Evolutionary conservation across 1,140 invertebrate genomes (phyloP).

Genomic region (Brachionus rotundiformis): DNA sequence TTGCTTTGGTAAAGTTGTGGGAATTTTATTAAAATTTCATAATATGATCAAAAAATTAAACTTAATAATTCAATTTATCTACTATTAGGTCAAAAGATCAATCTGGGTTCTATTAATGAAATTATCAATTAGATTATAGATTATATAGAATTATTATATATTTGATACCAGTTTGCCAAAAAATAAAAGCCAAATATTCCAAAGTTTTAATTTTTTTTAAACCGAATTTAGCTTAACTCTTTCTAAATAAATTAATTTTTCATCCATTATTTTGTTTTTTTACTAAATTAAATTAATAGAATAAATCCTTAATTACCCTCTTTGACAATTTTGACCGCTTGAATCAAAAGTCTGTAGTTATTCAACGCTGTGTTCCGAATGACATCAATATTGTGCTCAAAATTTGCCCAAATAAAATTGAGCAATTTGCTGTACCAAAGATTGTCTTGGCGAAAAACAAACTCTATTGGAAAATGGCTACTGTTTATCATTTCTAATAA

Average conservation of each 20-base stretch:
- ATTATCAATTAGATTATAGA: too few relatives aligned
- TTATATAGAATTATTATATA: too few relatives aligned
- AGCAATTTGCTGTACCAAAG: slow-evolving; percentile 15
- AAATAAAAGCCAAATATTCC: too few relatives aligned
- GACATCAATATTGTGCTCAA: slow-evolving; percentile 27
- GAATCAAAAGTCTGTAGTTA: slow-evolving; percentile 9
- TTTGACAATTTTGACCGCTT: background rate
- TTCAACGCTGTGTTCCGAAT: slow-evolving; percentile 3
- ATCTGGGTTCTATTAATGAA: too few relatives aligned
- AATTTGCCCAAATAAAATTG: slow-evolving; percentile 9
- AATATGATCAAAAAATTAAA: too few relatives aligned
- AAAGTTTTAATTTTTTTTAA: background rate
- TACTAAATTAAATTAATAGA: too few relatives aligned
- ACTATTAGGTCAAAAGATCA: too few relatives aligned
- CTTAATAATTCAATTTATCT: too few relatives aligned
- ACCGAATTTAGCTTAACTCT: background rate
- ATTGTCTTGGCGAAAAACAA: background rate
- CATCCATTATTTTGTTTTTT: background rate
- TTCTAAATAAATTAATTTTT: background rate
- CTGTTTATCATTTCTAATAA: background rate
- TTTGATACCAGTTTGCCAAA: too few relatives aligned
- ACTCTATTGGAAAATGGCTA: background rate
- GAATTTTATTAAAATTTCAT: too few relatives aligned
- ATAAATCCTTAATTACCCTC: background rate
- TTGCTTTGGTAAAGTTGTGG: too few relatives aligned